Conservation (phyloP, 37 sponge, comb jelly and placozoan species). For the Aphrocallistes beatrix region DNA sequence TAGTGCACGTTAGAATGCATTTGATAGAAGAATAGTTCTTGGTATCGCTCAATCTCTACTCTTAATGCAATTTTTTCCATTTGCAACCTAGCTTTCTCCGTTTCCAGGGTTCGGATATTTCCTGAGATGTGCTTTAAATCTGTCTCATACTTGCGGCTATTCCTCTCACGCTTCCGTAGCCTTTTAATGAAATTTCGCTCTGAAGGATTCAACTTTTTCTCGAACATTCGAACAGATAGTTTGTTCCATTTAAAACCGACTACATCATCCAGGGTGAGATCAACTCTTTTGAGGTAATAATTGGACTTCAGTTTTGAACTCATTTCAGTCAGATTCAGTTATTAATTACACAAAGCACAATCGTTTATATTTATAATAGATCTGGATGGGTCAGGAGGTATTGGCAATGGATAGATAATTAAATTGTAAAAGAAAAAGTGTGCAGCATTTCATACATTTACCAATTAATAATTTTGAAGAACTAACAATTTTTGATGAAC, state of each 20-base stretch:
- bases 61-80: not conserved
- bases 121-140: not conserved
- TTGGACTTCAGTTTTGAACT: not conserved
- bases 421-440: too few species aligned
- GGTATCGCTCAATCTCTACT: not conserved
- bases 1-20: too few species aligned
- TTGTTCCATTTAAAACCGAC: not conserved
- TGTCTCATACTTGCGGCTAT: not conserved
- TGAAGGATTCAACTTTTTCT: not conserved
- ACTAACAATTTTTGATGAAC: too few species aligned
- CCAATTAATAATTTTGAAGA: too few species aligned
- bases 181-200: not conserved
- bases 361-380: too few species aligned
- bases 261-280: not conserved
- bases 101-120: not conserved
- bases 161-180: not conserved
- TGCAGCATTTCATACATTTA: too few species aligned
- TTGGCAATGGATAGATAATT: too few species aligned
- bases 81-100: not conserved
- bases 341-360: too few species aligned
- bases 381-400: too few species aligned
- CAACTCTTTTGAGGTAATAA: not conserved
- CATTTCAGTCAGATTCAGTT: too few species aligned
- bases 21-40: not conserved
- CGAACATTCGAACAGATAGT: not conserved